Percentiles rank a stretch among this genome's conserved stretches.
Conservation (phyloP, 1,140 invertebrate genomes). For the Drosophila ercepeae region DNA sequence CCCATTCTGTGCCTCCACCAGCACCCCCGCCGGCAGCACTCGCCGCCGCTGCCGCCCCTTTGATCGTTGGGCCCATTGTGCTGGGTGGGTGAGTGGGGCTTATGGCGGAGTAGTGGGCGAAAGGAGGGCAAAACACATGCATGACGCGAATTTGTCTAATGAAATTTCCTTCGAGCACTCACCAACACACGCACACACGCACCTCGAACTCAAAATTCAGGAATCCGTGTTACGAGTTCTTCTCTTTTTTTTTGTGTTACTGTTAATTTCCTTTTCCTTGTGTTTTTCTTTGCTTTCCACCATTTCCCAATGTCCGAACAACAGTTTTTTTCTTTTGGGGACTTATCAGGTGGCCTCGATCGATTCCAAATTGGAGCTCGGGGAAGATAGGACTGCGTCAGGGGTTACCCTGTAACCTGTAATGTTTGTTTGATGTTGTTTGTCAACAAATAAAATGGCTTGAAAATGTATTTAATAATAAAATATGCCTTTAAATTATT, state of each 20-base stretch:
- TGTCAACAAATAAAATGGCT: background rate
- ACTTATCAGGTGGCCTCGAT: constrained; percentile 1
- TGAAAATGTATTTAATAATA: too few relatives aligned
- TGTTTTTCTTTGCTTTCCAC: background rate
- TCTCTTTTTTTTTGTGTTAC: background rate
- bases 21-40: background rate
- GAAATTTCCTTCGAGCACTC: constrained; percentile 56
- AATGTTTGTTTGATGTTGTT: too few relatives aligned
- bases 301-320: background rate
- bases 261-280: constrained; percentile 3
- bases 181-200: constrained; percentile 6
- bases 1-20: constrained; percentile 34
- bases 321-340: background rate
- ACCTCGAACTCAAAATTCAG: background rate
- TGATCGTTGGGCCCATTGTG: constrained; percentile 26
- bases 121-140: constrained; percentile 13
- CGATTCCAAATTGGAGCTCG: background rate
- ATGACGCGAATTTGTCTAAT: constrained; percentile 58
- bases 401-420: background rate
- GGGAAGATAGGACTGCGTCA: background rate
- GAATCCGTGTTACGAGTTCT: constrained; percentile 15
- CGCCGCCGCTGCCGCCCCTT: background rate
- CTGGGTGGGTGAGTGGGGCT: background rate
- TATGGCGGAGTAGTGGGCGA: background rate
- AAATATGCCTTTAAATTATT: too few relatives aligned